Evolutionary conservation across 1,140 invertebrate species (phyloP), one percentile per base, ranked within the genome.

Genomic region (Bombus breviceps): DNA sequence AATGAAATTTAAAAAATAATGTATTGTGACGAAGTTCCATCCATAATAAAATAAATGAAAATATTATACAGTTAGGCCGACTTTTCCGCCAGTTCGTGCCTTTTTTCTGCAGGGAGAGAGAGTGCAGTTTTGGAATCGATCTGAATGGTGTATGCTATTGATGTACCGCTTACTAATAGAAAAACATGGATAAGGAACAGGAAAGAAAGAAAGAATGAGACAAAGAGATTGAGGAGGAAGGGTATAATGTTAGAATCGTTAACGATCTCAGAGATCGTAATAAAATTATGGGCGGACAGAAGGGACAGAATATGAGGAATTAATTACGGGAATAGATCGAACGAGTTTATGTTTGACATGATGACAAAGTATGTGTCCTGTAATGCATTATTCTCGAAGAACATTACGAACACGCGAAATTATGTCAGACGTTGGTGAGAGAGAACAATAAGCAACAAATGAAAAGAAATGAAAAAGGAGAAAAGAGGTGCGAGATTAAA

Each of bases 1-100:
- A 92, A 89, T 90, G 81, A 82, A 92, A 90, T 92, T 85, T 91
- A 90, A 85, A 62, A n/a, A 93, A 94, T 93, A 95, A 94, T 95
- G 94, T 95, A 95, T 95, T 95, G 94, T 95, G 94, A 95, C 92
- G 92, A 95, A 94, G 94, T 95, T 95, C 95, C 94, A 95, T 95
- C 94, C 94, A 95, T 95, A 93, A 94, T 94, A 94, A 95, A 80
- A 93, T 94, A 94, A 95, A 95, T 94, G 92, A 95, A 94, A 93
- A 95, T 95, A 95, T 95, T 94, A 95, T 95, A 95, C 93, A 94
- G 94, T 94, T 95, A 94, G 94, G 94, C 94, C 94, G 94, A 95
- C 94, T 95, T 95, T 94, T 94, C 94, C 94, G 95, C 94, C 94
- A 95, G 94, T 95, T 95, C 93, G 95, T 95, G 94, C 95, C 94